These are phyloP conservation scores for Drosophila paramelanica DNA, from an alignment of 2,888 invertebrate genomes.

Conservation along the genomic window DNA sequence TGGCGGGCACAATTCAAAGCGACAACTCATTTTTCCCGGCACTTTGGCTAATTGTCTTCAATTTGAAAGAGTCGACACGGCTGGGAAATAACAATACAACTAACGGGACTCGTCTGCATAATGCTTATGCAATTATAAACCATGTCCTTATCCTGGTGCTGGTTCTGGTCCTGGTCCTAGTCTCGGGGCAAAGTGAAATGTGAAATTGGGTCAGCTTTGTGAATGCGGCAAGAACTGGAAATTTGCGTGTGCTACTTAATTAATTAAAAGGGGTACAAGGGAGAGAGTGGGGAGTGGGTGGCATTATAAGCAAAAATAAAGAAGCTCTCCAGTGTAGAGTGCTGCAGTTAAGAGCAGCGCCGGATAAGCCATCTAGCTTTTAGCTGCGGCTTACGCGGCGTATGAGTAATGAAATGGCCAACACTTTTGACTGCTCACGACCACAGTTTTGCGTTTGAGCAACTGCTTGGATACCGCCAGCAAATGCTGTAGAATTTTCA, in stretches of 20 bases:
- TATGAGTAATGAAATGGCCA: slow-evolving; percentile 69
- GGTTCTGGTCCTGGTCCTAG: slow-evolving; percentile 27
- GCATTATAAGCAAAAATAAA: slow-evolving; percentile 7
- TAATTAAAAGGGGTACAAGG: slow-evolving; percentile 55
- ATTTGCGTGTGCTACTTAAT: slow-evolving; percentile 58
- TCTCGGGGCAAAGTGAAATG: slow-evolving; percentile 13
- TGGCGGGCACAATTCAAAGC: slow-evolving; percentile 22
- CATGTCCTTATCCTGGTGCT: slow-evolving; percentile 49
- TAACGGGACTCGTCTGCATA: slow-evolving; percentile 57
- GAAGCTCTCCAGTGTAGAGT: neutral
- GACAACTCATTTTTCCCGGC: slow-evolving; percentile 51
- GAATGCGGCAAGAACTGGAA: slow-evolving; percentile 30
- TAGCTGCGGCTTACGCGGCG: slow-evolving; percentile 48
- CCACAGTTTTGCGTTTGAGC: slow-evolving; percentile 10
- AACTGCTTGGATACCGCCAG: slow-evolving; percentile 12
- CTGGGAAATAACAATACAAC: slow-evolving; percentile 39
- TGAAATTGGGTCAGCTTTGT: slow-evolving; percentile 39
- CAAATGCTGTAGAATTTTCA: slow-evolving; percentile 58
- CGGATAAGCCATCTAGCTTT: neutral
- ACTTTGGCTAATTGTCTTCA: slow-evolving; percentile 73
- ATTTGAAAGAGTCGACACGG: slow-evolving; percentile 41
- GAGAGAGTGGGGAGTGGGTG: neutral
- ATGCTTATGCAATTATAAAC: slow-evolving; percentile 73
- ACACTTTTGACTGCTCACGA: slow-evolving; percentile 49
- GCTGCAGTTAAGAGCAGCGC: neutral